Conservation (phyloP, 2,113 vertebrate genomes). For the Petrocephalus microphthalmus region DNA sequence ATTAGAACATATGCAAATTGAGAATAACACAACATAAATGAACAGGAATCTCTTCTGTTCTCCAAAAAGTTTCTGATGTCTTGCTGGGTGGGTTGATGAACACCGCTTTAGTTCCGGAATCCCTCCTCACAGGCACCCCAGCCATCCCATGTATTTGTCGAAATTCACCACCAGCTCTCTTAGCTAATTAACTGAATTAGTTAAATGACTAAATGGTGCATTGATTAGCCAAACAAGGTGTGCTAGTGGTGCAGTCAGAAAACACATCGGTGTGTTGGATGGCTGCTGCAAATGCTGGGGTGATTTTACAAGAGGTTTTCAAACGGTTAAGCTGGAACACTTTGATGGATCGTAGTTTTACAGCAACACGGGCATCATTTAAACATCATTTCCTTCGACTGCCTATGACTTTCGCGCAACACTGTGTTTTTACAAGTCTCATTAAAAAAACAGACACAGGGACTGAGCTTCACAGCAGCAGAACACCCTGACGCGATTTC, state of each 20-base stretch:
- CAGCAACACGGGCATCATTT: neutral
- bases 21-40: neutral
- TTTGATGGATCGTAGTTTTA: neutral
- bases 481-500: neutral
- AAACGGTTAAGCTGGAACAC: neutral
- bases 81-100: neutral
- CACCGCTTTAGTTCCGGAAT: neutral
- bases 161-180: neutral
- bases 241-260: neutral
- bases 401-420: neutral
- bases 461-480: neutral
- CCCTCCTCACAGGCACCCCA: neutral
- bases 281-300: neutral
- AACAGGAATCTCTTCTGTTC: neutral
- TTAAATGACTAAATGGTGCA: neutral
- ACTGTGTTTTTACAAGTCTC: neutral
- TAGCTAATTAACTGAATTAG: neutral
- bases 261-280: neutral
- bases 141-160: neutral
- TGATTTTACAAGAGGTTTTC: neutral
- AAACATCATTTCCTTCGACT: neutral
- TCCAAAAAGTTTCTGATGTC: neutral
- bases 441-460: neutral
- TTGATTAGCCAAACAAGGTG: neutral
- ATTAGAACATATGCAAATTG: neutral